These are phyloP conservation scores for Lasius platythorax DNA, from an alignment of 2,888 invertebrate genomes.

Conservation along the genomic window DNA sequence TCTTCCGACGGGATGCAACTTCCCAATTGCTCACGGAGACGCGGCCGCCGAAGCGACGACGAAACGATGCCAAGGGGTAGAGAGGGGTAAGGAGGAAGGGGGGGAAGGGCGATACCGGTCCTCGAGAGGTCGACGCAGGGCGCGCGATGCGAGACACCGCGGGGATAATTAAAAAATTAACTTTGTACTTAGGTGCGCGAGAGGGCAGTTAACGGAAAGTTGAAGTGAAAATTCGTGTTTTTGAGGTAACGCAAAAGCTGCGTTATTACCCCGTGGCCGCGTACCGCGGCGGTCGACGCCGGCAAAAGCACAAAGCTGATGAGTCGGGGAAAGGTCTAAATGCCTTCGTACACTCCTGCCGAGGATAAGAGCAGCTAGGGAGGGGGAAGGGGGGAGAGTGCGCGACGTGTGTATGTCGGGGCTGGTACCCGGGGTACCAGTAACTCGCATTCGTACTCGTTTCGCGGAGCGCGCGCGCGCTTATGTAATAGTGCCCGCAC, in stretches of 20 bases:
- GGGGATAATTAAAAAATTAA: slow-evolving; percentile 83
- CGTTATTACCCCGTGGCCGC: slow-evolving; percentile 80
- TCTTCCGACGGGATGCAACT: slow-evolving; percentile 61
- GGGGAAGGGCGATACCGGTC: not conserved
- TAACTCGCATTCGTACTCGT: slow-evolving; percentile 78
- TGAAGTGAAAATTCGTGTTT: slow-evolving; percentile 86
- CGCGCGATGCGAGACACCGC: slow-evolving; percentile 68
- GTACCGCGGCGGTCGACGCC: slow-evolving; percentile 67
- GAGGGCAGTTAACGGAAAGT: slow-evolving; percentile 84
- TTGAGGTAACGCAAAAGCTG: slow-evolving; percentile 80
- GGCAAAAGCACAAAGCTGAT: slow-evolving; percentile 85
- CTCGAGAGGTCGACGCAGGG: slow-evolving; percentile 46
- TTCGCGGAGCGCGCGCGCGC: slow-evolving; percentile 67
- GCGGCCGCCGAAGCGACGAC: slow-evolving; percentile 48
- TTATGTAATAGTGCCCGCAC: slow-evolving; percentile 64
- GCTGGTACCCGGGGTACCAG: slow-evolving; percentile 76
- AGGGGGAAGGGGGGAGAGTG: not conserved
- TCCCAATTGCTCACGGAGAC: slow-evolving; percentile 68
- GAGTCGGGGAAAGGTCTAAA: slow-evolving; percentile 85
- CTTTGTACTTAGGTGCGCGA: slow-evolving; percentile 83
- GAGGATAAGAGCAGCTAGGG: slow-evolving; percentile 66
- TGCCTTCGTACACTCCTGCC: slow-evolving; percentile 79
- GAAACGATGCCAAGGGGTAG: slow-evolving; percentile 21
- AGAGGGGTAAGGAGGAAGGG: not conserved
- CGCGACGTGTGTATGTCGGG: slow-evolving; percentile 63